These are phyloP conservation scores for Cosmorhoe ocellata DNA, from an alignment of 2,888 invertebrate genomes.

Conservation along the genomic window DNA sequence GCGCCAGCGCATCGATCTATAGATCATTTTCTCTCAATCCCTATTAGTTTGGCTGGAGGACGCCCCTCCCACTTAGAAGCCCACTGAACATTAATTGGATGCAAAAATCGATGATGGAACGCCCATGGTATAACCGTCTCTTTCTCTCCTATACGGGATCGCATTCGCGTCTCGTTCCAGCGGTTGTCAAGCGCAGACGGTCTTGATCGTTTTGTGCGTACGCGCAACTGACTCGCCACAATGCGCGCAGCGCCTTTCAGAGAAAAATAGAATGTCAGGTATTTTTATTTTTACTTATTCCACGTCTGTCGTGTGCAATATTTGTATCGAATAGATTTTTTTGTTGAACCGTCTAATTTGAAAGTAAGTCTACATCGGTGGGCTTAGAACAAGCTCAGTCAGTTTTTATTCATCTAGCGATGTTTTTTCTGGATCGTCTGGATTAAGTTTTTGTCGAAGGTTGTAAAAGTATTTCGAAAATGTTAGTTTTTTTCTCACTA, in stretches of 20 bases:
- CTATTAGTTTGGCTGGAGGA: conserved; percentile 72
- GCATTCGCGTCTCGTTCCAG: conserved; percentile 43
- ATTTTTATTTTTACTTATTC: conserved; percentile 65
- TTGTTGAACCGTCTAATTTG: conserved; percentile 69
- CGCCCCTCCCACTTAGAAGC: conserved; percentile 75
- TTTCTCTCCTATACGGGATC: conserved; percentile 29
- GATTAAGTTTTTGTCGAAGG: too few species aligned
- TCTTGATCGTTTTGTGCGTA: conserved; percentile 71
- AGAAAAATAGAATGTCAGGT: conserved; percentile 73
- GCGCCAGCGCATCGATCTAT: conserved; percentile 70
- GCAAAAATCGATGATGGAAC: conserved; percentile 67
- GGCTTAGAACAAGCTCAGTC: conserved; percentile 49
- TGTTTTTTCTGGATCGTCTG: neutral
- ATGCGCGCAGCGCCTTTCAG: conserved; percentile 70
- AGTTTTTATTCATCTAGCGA: conserved; percentile 1
- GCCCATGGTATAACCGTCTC: conserved; percentile 60
- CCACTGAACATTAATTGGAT: conserved; percentile 81
- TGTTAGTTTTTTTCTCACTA: too few species aligned
- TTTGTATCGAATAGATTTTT: conserved; percentile 71
- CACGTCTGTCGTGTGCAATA: conserved; percentile 72
- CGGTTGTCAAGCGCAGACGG: conserved; percentile 47
- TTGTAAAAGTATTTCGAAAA: too few species aligned
- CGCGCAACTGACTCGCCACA: conserved; percentile 62
- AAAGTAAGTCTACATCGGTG: conserved; percentile 62
- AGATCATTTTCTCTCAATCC: conserved; percentile 79